phyloP scores from a whole-genome alignment of 2,888 invertebrate species.

The Lathronympha strigana region DNA sequence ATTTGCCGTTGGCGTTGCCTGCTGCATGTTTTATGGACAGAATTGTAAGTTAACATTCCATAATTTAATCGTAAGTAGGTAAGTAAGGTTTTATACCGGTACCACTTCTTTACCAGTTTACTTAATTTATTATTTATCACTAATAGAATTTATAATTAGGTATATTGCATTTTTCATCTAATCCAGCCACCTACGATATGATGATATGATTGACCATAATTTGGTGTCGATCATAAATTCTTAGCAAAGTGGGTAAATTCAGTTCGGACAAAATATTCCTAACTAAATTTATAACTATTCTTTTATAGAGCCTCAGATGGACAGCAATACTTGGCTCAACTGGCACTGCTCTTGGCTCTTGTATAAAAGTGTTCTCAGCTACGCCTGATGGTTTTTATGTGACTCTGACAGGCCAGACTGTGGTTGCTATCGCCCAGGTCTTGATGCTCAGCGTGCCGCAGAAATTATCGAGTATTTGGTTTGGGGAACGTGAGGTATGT shows the following conservation, averaged over 20 bases:
- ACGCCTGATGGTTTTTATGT: conserved; percentile 84
- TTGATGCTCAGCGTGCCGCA: conserved; percentile 88
- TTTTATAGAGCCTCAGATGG: conserved; percentile 78
- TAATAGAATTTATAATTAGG: too few species aligned
- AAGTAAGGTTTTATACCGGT: too few species aligned
- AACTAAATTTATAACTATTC: too few species aligned
- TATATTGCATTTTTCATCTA: too few species aligned
- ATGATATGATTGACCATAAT: too few species aligned
- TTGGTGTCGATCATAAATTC: too few species aligned
- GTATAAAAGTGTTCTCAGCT: conserved; percentile 85
- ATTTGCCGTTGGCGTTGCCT: conserved; percentile 87
- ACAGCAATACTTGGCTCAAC: conserved; percentile 79
- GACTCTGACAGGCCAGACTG: conserved; percentile 85
- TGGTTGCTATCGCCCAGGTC: conserved; percentile 84
- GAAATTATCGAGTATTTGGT: conserved; percentile 88
- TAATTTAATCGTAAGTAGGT: too few species aligned
- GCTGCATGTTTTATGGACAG: conserved; percentile 68
- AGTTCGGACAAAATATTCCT: too few species aligned
- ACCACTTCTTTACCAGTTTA: too few species aligned
- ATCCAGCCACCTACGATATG: too few species aligned
- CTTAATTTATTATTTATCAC: too few species aligned
- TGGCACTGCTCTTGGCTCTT: conserved; percentile 85
- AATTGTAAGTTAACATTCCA: conserved; percentile 44
- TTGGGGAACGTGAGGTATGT: conserved; percentile 86
- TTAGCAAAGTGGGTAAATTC: too few species aligned